Conservation (phyloP, 2,888 invertebrate genomes). For the Scelioninae gen. 1 region DNA sequence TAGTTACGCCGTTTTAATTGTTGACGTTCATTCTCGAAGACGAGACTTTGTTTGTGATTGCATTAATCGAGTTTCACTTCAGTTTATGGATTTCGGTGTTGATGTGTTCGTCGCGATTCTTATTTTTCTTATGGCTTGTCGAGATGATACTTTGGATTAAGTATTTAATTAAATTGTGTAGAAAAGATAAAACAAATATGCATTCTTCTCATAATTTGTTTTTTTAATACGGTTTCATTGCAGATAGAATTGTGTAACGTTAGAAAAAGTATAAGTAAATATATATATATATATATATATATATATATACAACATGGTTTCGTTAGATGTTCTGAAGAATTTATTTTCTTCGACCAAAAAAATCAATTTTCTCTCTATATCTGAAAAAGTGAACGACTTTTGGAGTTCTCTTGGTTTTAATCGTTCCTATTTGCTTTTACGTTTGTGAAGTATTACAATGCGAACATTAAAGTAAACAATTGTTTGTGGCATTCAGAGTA, state of each 20-base stretch:
- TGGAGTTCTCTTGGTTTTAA: not conserved
- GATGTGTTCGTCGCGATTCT: constrained; percentile 2
- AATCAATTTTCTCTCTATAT: constrained; percentile 11
- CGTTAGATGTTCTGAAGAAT: not conserved
- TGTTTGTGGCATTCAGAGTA: not conserved
- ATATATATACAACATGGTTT: no score
- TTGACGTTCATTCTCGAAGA: constrained; percentile 27
- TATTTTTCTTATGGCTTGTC: not conserved
- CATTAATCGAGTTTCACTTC: constrained; percentile 15
- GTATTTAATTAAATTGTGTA: constrained; percentile 1
- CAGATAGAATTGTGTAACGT: not conserved
- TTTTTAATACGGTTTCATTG: no score
- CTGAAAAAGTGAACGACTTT: constrained; percentile 10
- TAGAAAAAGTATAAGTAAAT: no score
- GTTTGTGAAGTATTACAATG: not conserved
- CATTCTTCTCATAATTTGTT: no score
- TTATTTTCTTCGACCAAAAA: not conserved
- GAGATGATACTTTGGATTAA: not conserved
- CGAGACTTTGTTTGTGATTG: constrained; percentile 26
- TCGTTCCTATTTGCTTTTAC: constrained; percentile 1
- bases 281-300: no score
- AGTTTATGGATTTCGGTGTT: constrained; percentile 16
- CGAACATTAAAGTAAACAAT: not conserved
- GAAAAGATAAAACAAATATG: not conserved
- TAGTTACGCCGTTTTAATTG: constrained; percentile 35